Base-by-base conservation (phyloP, 2,113 vertebrate genomes). In the Erythrocercus mccallii region DNA sequence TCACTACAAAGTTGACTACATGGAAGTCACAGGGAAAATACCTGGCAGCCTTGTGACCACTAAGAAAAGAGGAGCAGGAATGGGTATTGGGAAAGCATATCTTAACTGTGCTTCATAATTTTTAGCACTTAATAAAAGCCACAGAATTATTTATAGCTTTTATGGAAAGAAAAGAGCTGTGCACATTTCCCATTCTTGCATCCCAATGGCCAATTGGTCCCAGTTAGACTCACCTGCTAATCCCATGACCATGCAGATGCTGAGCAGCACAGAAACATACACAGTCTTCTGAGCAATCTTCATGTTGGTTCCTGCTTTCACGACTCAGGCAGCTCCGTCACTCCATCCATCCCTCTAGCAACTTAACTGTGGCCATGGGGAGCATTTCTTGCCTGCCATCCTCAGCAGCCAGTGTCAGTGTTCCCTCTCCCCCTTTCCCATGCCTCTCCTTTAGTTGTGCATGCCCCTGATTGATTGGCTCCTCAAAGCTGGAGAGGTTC, bases 151-250 rank as follows among this genome's bases (percentile, higher is more conserved):
- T 10, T 50, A 38, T 12, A 68, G 42, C 37, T 56, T 21, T 92
- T 76, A 31, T 5, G 42, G 54, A 47, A 81, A 80, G 11, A 61
- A 85, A 72, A 44, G 33, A 86, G 19, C 30, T 31, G 8, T 56
- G 44, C 42, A 22, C 15, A 12, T 79, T 76, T 84, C 66, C 81
- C 38, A 28, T 62, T 58, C 40, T 71, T 58, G 53, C 38, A 37
- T 42, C 40, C 42, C 58, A 2, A 10, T 0, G 5, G 18, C 35
- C 45, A 10, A 2, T 2, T 51, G 19, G 37, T 48, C 50, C 53
- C 78, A 42, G 18, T 81, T 48, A 57, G 11, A 97, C 98, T 98
- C 94, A 98, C 98, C 97, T 56, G 10, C 25, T 58, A 77, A 69
- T 82, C 56, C 66, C 31, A 3, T 72, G 68, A 19, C 24, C 80